Conservation (phyloP, 2,888 invertebrate genomes). For the Volucella bombylans region DNA sequence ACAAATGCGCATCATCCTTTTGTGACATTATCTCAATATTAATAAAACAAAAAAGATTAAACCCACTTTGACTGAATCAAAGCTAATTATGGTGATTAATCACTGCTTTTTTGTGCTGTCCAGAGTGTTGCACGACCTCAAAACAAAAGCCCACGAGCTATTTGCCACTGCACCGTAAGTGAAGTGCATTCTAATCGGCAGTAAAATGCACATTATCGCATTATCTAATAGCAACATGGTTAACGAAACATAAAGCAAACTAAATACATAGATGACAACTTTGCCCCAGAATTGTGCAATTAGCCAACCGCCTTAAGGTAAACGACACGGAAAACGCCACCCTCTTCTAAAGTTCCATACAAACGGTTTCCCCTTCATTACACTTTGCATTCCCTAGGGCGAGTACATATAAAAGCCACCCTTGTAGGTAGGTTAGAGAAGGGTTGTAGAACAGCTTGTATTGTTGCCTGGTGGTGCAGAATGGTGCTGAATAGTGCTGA, state of each 20-base stretch:
- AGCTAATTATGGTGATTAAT: conserved; percentile 20
- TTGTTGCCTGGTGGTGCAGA: no score
- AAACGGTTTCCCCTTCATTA: conserved; percentile 64
- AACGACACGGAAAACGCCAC: conserved; percentile 70
- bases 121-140: conserved; percentile 33
- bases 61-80: conserved; percentile 26
- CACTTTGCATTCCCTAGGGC: conserved; percentile 38
- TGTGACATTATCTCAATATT: no score
- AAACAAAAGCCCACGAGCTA: conserved; percentile 45
- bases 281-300: conserved; percentile 72
- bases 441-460: no score
- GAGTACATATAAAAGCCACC: no score
- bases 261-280: conserved; percentile 61
- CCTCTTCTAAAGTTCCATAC: conserved; percentile 50
- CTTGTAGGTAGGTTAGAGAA: no score
- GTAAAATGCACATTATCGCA: conserved; percentile 71
- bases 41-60: no score
- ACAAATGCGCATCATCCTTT: no score
- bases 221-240: conserved; percentile 62
- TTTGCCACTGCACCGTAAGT: conserved; percentile 34
- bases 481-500: no score
- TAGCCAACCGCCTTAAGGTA: conserved; percentile 68
- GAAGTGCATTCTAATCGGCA: conserved; percentile 66
- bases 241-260: conserved; percentile 56
- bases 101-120: not conserved